Percentiles rank a stretch among this genome's conserved stretches.
These are phyloP conservation scores for Tenodera sinensis DNA, from an alignment of 2,888 invertebrate genomes.

Conservation along the genomic window DNA sequence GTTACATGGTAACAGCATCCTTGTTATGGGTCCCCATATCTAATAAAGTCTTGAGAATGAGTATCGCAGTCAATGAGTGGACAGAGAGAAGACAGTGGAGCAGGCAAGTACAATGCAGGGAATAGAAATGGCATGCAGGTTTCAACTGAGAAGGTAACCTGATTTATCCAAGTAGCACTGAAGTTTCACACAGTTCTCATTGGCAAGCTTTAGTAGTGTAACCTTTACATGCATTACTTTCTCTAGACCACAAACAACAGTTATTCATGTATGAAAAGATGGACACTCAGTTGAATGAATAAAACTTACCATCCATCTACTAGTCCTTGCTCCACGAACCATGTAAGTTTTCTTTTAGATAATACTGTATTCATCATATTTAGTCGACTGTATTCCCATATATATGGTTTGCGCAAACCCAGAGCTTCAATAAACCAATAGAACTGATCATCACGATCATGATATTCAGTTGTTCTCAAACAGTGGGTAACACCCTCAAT, in stretches of 20 bases:
- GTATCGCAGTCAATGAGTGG: no score
- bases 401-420: constrained; percentile 81
- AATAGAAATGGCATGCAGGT: no score
- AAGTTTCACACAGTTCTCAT: no score
- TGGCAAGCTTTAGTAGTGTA: no score
- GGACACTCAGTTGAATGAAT: background rate
- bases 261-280: background rate
- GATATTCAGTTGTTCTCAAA: constrained; percentile 96
- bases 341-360: constrained; percentile 94
- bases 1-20: no score
- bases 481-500: constrained; percentile 97
- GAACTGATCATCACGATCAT: constrained; percentile 96
- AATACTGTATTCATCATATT: constrained; percentile 98
- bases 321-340: constrained; percentile 91
- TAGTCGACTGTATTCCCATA: constrained; percentile 94
- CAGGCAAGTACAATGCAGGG: no score
- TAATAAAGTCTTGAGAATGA: no score
- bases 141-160: no score
- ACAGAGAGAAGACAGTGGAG: no score
- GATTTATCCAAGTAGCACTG: no score
- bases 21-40: no score
- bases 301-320: constrained; percentile 89
- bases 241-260: background rate
- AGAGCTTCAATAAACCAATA: constrained; percentile 93
- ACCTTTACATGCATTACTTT: no score